A percentile compares a stretch with the other conserved stretches of the same genome.
These are phyloP conservation scores for Anastrepha ludens DNA, from an alignment of 1,140 invertebrate species.

Conservation along the genomic window DNA sequence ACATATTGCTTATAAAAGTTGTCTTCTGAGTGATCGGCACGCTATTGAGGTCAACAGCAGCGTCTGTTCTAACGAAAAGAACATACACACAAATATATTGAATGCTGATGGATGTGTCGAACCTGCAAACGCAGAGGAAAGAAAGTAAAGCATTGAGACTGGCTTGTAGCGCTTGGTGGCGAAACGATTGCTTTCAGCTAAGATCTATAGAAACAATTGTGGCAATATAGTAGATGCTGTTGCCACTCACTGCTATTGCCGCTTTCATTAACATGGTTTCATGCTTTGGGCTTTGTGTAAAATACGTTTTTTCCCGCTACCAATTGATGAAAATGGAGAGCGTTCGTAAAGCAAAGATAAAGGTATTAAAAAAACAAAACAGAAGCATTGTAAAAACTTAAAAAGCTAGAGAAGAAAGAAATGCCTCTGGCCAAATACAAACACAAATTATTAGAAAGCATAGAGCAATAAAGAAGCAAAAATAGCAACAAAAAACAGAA, in stretches of 20 bases:
- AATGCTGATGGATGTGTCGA: slow-evolving; percentile 23
- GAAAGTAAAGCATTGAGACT: not conserved
- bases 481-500: not conserved
- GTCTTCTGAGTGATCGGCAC: not conserved
- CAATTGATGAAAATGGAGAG: slow-evolving; percentile 1
- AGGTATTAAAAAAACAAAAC: not conserved
- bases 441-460: not conserved
- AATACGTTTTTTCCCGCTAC: not conserved
- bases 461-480: not conserved
- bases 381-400: not conserved
- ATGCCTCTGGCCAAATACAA: not conserved
- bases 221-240: not conserved
- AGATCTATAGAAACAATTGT: slow-evolving; percentile 4
- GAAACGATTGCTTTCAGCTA: not conserved
- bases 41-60: slow-evolving; percentile 31
- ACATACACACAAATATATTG: not conserved
- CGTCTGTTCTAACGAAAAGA: not conserved
- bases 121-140: not conserved
- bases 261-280: slow-evolving; percentile 3
- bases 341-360: not conserved
- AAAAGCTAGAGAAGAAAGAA: not conserved
- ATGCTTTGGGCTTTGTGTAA: not conserved
- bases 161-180: not conserved
- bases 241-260: not conserved
- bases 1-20: not conserved